Evolutionary conservation across 2,113 vertebrate genomes (phyloP).

Genomic region (Opisthocomus hoazin): DNA sequence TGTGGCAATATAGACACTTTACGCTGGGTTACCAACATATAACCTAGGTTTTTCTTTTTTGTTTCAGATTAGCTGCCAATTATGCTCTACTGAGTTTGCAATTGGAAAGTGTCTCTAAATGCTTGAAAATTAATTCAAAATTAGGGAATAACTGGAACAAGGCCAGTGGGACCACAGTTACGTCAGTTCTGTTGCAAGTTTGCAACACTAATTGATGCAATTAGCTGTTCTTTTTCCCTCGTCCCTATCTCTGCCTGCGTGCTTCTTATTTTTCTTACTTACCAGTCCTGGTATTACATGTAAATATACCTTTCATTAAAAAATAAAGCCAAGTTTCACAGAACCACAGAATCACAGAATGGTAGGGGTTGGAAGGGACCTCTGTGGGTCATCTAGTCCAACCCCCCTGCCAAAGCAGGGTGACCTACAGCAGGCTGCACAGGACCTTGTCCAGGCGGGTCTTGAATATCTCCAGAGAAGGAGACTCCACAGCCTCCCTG

Average conservation of each 20-base stretch:
- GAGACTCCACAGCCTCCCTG: too few relatives aligned
- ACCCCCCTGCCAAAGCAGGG: too few relatives aligned
- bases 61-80: background rate
- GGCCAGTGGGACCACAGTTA: background rate
- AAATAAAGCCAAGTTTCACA: background rate
- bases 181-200: background rate
- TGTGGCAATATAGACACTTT: background rate
- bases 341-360: too few relatives aligned
- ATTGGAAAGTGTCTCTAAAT: background rate
- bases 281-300: background rate
- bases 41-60: background rate
- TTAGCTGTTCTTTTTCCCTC: background rate
- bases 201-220: background rate
- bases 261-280: background rate
- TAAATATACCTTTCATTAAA: background rate
- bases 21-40: background rate
- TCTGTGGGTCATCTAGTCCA: too few relatives aligned
- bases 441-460: too few relatives aligned
- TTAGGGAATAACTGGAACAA: background rate
- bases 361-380: too few relatives aligned
- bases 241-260: background rate
- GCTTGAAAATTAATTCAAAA: background rate
- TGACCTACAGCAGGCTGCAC: too few relatives aligned
- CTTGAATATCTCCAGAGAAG: too few relatives aligned
- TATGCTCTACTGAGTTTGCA: background rate